Base-by-base conservation (phyloP, 2,797 vertebrate species). In the Tadarida brasiliensis region DNA sequence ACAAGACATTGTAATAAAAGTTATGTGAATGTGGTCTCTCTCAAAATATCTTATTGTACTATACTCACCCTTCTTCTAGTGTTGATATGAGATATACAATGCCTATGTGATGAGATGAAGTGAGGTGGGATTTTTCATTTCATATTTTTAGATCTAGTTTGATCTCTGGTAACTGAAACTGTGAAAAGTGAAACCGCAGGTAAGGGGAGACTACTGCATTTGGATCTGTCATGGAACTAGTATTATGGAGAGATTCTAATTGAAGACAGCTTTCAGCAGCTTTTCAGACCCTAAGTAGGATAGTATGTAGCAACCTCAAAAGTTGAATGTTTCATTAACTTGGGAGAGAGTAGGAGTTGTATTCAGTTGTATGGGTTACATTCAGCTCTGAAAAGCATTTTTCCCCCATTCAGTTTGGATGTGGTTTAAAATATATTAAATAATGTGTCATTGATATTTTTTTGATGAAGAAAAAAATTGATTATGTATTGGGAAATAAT, bases 401-500 rank as follows among this genome's bases (percentile, higher is more conserved):
- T 84, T 33, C 17, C 24, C 14, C 54, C 28, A 70, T 33, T 94
- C 20, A 85, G 63, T 76, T 89, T 91, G 54, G 86, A 74, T 93
- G 78, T 94, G 68, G 49, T 78, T 94, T 95, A 90, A 78, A 96
- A 78, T 91, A 76, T 77, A 12, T 78, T 67, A 19, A 84, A 28
- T 80, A 84, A 44, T 44, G 39, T 44, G 39, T 44, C 39, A 87
- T 51, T 57, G 24, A 54, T 76, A 87, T 20, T 78, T 87, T 30
- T 86, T 30, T 85, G 65, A 85, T 33, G 67, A 97, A 87, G 51
- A 92, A 73, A 92, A 49, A 87, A 95, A 93, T 78, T 78, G 88
- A 71, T 70, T 63, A 51, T 73, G 76, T 90, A 80, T 87, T 95
- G 89, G 44, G 93, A 94, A 97, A 96, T 92, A 76, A 65, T 65